Evolutionary conservation across 2,797 vertebrate genomes (phyloP).

Genomic region (Mergus octosetaceus): DNA sequence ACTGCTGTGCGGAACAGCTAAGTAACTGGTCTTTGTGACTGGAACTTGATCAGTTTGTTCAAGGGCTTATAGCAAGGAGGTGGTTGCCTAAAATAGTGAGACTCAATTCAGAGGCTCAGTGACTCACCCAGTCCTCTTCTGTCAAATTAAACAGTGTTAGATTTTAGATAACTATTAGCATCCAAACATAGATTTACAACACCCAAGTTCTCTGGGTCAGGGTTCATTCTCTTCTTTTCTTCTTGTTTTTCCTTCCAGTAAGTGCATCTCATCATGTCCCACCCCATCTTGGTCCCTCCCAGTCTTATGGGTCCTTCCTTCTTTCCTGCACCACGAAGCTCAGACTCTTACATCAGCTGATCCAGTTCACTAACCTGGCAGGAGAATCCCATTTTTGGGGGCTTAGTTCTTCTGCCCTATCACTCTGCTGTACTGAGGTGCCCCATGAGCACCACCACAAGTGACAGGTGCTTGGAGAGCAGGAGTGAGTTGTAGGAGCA

Average conservation of each 20-base stretch:
- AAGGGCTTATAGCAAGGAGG: neutral
- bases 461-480: neutral
- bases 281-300: neutral
- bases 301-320: neutral
- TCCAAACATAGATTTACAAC: neutral
- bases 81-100: neutral
- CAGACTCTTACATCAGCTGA: neutral
- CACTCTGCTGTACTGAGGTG: neutral
- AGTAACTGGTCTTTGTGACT: neutral
- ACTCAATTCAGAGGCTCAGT: accelerated
- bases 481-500: neutral
- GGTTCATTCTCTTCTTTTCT: neutral
- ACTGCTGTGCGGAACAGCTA: neutral
- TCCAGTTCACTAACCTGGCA: neutral
- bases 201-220: neutral
- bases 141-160: neutral
- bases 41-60: neutral
- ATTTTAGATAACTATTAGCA: neutral
- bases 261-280: neutral
- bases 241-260: neutral
- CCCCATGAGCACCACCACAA: neutral
- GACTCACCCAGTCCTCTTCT: neutral
- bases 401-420: neutral
- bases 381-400: neutral
- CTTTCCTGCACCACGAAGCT: neutral